phyloP scores from a whole-genome alignment of 2,113 vertebrate genomes.

The Megalops atlanticus region DNA sequence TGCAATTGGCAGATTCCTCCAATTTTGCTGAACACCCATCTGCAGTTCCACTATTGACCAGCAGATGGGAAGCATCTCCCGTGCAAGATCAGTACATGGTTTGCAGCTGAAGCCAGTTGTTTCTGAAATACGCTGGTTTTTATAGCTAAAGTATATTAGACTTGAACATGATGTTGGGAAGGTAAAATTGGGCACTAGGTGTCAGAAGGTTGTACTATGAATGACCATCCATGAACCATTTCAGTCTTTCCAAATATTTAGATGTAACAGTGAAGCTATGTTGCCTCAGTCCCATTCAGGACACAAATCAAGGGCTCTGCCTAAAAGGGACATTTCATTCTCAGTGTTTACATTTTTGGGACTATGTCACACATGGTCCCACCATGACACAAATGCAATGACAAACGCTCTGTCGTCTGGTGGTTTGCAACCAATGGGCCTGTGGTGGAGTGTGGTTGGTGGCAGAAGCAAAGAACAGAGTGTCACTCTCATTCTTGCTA shows the following conservation, averaged over 20 bases:
- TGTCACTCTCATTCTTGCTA: no score
- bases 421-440: neutral
- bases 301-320: neutral
- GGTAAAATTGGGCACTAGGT: neutral
- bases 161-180: neutral
- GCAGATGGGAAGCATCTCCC: constrained; percentile 1
- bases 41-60: neutral
- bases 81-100: neutral
- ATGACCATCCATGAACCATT: neutral
- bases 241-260: neutral
- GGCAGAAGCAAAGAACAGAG: neutral
- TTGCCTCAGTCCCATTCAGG: no score
- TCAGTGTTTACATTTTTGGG: neutral
- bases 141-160: no score
- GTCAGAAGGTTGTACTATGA: neutral
- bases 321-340: no score
- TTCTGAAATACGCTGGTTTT: neutral
- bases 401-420: neutral
- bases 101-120: neutral
- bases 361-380: no score
- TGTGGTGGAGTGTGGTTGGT: neutral
- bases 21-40: neutral
- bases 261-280: neutral
- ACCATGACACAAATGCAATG: neutral
- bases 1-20: neutral